Conservation (phyloP, 2,888 invertebrate species). For the Drosophila pegasa region DNA sequence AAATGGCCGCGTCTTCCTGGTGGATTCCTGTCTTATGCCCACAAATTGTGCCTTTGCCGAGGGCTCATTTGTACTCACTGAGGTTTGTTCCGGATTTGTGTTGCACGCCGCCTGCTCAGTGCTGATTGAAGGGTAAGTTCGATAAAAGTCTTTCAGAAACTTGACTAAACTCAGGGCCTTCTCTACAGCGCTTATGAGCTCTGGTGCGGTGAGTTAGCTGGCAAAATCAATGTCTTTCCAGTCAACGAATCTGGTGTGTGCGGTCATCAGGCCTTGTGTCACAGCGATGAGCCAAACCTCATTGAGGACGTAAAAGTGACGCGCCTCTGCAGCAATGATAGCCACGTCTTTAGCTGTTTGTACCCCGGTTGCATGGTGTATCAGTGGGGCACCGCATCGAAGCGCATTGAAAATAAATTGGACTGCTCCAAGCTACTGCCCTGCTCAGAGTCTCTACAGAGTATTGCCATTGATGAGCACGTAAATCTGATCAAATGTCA, state of each 20-base stretch:
- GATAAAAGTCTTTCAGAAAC: background rate
- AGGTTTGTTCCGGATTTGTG: slow-evolving; percentile 89
- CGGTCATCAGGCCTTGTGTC: slow-evolving; percentile 89
- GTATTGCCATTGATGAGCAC: slow-evolving; percentile 95
- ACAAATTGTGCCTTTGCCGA: slow-evolving; percentile 88
- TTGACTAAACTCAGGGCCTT: background rate
- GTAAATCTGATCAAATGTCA: slow-evolving; percentile 91
- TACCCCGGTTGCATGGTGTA: slow-evolving; percentile 95
- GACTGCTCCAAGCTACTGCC: slow-evolving; percentile 97
- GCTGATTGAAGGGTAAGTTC: slow-evolving; percentile 76
- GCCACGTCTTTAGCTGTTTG: slow-evolving; percentile 91
- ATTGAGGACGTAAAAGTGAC: slow-evolving; percentile 87
- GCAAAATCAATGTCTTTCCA: slow-evolving; percentile 91
- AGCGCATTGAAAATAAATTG: slow-evolving; percentile 90
- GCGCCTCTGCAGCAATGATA: slow-evolving; percentile 88
- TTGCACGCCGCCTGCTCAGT: slow-evolving; percentile 89
- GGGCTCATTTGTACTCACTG: slow-evolving; percentile 91
- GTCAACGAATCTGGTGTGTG: slow-evolving; percentile 90
- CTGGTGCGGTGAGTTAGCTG: slow-evolving; percentile 95
- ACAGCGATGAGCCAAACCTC: slow-evolving; percentile 85
- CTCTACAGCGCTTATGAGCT: slow-evolving; percentile 88
- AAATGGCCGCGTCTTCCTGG: slow-evolving; percentile 91
- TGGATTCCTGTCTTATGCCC: slow-evolving; percentile 87
- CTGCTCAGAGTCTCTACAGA: slow-evolving; percentile 95
- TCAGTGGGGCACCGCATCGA: slow-evolving; percentile 91